These are phyloP conservation scores for Anadara kagoshimensis DNA, from an alignment of 1,140 invertebrate genomes.

Conservation along the genomic window DNA sequence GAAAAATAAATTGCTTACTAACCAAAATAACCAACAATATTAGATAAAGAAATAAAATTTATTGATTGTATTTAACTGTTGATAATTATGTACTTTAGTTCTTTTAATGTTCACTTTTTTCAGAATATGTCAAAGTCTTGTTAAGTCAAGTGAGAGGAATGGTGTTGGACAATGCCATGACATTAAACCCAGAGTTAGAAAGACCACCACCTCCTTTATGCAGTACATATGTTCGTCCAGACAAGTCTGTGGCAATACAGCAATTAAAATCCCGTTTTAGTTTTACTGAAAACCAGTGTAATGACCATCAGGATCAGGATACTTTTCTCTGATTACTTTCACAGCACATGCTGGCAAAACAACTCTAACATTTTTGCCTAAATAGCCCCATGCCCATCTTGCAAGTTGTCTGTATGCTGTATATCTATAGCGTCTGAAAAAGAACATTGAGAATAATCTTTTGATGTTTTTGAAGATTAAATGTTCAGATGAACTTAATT, in stretches of 20 bases:
- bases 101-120: background rate
- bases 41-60: too few relatives aligned
- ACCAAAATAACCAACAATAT: too few relatives aligned
- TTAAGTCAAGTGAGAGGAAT: background rate
- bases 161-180: background rate
- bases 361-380: conserved; percentile 15
- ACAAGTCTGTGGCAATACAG: background rate
- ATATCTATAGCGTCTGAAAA: conserved; percentile 25
- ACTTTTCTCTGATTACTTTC: background rate
- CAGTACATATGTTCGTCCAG: background rate
- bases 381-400: conserved; percentile 23
- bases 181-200: too few relatives aligned
- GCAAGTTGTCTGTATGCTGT: conserved; percentile 22
- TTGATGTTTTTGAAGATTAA: too few relatives aligned
- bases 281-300: background rate
- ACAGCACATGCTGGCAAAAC: conserved; percentile 24
- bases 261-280: conserved; percentile 1
- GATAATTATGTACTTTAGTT: background rate
- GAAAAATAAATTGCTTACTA: too few relatives aligned
- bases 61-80: too few relatives aligned
- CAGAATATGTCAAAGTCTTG: background rate
- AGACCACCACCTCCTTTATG: conserved; percentile 7
- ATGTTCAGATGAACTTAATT: too few relatives aligned
- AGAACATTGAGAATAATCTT: conserved; percentile 3
- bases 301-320: conserved; percentile 4